phyloP scores from a whole-genome alignment of 2,797 vertebrate genomes.

The Ptychadena robeensis region DNA sequence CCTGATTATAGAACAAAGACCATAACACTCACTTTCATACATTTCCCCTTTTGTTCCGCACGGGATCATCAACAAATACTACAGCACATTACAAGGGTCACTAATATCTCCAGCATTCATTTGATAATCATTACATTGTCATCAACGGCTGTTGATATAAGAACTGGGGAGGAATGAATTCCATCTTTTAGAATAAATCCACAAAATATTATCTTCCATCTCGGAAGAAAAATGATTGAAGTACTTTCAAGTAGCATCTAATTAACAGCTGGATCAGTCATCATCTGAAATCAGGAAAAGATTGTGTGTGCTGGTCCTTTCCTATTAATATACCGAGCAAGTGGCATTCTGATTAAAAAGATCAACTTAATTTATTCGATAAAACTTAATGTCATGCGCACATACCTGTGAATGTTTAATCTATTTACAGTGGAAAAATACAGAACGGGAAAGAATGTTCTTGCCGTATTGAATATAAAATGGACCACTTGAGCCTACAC shows the following conservation, averaged over 20 bases:
- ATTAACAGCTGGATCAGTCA: conserved; percentile 24
- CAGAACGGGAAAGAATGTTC: not conserved
- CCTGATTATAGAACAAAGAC: not conserved
- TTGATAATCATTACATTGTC: not conserved
- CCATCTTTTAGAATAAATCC: not conserved
- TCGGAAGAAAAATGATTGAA: conserved; percentile 1
- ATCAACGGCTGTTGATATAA: not conserved
- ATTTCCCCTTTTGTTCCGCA: not conserved
- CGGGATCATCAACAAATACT: not conserved
- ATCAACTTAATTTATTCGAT: not conserved
- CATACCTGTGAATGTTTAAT: not conserved
- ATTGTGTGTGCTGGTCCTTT: not conserved
- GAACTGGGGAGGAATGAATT: not conserved
- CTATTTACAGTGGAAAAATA: not conserved
- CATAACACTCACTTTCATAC: not conserved
- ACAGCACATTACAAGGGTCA: not conserved
- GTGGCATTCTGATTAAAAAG: conserved; percentile 7
- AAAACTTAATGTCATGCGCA: not conserved
- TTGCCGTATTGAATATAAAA: no score
- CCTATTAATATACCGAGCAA: not conserved
- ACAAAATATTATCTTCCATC: not conserved
- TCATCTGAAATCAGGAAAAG: not conserved
- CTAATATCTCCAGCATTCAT: not conserved
- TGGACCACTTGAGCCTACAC: no score
- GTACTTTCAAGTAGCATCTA: conserved; percentile 27